These are phyloP conservation scores for Nasonia vitripennis DNA, from an alignment of 1,140 invertebrate species.

Conservation along the genomic window DNA sequence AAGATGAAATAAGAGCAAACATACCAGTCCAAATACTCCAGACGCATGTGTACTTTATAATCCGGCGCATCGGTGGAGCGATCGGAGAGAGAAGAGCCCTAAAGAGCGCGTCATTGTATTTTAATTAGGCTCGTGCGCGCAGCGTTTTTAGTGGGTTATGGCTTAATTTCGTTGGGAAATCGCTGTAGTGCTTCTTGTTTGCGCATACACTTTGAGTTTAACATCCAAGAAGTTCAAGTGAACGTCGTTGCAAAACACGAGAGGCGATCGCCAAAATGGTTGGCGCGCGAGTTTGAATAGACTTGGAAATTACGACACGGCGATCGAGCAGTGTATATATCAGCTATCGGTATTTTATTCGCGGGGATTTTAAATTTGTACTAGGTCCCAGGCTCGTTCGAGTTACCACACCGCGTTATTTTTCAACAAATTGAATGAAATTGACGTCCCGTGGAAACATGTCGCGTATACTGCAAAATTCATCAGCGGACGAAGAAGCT, in stretches of 20 bases:
- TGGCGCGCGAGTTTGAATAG: neutral
- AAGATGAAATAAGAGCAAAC: neutral
- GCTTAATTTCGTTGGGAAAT: constrained; percentile 40
- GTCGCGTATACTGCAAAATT: neutral
- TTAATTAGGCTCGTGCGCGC: constrained; percentile 21
- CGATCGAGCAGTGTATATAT: neutral
- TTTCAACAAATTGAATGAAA: neutral
- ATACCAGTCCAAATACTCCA: neutral
- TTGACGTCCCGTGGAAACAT: neutral
- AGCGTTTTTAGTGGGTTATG: constrained; percentile 30
- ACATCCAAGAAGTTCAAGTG: constrained; percentile 36
- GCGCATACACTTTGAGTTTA: neutral
- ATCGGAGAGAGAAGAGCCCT: constrained; percentile 34
- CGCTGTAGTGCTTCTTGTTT: neutral
- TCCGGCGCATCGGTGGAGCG: neutral
- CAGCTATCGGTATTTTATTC: neutral
- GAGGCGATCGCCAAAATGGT: constrained; percentile 14
- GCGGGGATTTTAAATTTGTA: neutral
- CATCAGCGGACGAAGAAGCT: neutral
- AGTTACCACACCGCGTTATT: neutral
- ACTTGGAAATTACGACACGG: constrained; percentile 7
- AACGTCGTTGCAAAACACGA: constrained; percentile 21
- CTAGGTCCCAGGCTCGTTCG: neutral
- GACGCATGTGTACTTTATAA: neutral
- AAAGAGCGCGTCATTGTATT: constrained; percentile 26